Conservation (phyloP, 64 coral and sea anemone genomes). For the Montipora foliosa region DNA sequence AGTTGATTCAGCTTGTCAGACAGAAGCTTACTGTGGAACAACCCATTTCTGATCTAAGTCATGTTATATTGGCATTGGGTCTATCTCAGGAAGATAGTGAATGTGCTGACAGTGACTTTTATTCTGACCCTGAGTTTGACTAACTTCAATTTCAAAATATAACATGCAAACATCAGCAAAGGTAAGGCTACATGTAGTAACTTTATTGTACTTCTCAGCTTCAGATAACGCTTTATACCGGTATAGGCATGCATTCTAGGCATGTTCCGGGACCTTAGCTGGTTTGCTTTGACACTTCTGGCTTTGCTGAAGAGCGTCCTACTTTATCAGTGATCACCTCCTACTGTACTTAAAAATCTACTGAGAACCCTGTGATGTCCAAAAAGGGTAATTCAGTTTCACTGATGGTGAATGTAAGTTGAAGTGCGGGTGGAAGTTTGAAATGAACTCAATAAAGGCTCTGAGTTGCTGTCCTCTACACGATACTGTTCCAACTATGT, state of each 20-base stretch:
- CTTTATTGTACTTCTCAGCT: neutral
- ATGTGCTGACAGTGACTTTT: neutral
- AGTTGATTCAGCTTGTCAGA: neutral
- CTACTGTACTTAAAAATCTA: neutral
- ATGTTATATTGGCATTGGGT: constrained; percentile 1
- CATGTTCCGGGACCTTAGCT: neutral
- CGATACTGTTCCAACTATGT: too few relatives aligned
- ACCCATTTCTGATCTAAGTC: neutral
- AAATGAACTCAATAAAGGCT: too few relatives aligned
- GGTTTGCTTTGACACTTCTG: neutral
- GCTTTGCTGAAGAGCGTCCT: constrained; percentile 10
- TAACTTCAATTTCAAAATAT: neutral
- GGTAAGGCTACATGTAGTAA: neutral
- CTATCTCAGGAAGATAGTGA: neutral
- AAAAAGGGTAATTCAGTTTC: too few relatives aligned
- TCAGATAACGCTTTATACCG: neutral
- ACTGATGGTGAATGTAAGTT: too few relatives aligned
- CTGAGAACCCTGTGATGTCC: neutral
- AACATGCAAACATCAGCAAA: constrained; percentile 1
- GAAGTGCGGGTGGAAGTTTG: too few relatives aligned
- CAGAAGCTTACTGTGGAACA: neutral
- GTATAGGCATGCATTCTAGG: neutral
- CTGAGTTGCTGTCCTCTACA: too few relatives aligned
- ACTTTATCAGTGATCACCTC: neutral
- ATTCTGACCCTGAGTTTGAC: neutral